Conservation (phyloP, 2,113 vertebrate species). For the Phycodurus eques region DNA sequence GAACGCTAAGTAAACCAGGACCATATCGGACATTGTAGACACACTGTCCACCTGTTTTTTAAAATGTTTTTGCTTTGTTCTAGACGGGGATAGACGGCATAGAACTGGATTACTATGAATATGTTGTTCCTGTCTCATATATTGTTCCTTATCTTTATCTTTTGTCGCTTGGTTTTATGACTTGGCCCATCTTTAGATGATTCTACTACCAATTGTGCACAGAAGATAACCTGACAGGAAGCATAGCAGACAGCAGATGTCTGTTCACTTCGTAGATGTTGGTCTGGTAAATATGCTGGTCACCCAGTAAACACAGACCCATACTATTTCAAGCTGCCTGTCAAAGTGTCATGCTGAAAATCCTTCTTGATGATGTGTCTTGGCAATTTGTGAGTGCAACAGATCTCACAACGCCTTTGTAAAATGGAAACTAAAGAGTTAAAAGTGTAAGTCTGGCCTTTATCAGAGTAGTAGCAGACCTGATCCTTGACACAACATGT, state of each 20-base stretch:
- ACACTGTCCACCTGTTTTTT: neutral
- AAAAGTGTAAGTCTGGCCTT: conserved; percentile 39
- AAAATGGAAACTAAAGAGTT: conserved; percentile 13
- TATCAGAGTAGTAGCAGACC: conserved; percentile 45
- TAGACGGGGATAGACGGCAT: neutral
- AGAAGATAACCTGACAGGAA: conserved; percentile 31
- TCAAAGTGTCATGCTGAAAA: conserved; percentile 41
- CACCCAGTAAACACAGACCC: conserved; percentile 44
- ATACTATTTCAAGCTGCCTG: conserved; percentile 32
- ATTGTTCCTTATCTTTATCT: neutral
- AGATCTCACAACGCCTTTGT: conserved; percentile 8
- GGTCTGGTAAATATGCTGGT: conserved; percentile 37
- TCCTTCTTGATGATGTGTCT: conserved; percentile 22
- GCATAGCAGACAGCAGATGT: conserved; percentile 33
- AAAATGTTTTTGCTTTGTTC: neutral
- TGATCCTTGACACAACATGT: conserved; percentile 25
- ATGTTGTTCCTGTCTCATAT: neutral
- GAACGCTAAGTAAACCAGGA: no score
- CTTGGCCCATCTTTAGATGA: conserved; percentile 22
- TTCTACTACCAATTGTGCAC: conserved; percentile 20
- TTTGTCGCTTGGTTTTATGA: conserved; percentile 7
- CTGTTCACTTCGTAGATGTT: conserved; percentile 21
- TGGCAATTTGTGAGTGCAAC: conserved; percentile 18
- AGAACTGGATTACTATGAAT: neutral
- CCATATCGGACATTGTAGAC: no score